A percentile compares a stretch with the other conserved stretches of the same genome.
Conservation (phyloP, 30 jellyfish, hydroid and myxozoan species). For the Cassiopea andromeda region DNA sequence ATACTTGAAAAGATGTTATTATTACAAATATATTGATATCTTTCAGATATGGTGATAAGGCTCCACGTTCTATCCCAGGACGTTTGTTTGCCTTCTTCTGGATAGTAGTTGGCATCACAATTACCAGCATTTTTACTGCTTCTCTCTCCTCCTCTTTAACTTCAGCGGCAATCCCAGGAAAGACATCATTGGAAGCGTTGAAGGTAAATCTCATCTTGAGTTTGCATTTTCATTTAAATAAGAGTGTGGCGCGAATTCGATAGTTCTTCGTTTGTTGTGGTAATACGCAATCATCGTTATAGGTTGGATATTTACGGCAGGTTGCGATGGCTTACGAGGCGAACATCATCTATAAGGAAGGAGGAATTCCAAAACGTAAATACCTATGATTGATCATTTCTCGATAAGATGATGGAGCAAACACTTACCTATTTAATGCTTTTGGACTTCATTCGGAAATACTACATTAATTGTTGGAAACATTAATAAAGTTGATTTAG, state of each 20-base stretch:
- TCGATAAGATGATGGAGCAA: background rate
- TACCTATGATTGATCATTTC: background rate
- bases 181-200: background rate
- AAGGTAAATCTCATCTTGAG: background rate
- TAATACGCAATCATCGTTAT: background rate
- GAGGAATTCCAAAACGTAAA: slow-evolving; percentile 20
- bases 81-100: slow-evolving; percentile 13
- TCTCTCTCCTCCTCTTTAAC: slow-evolving; percentile 12
- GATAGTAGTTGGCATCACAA: slow-evolving; percentile 1
- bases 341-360: slow-evolving; percentile 32
- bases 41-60: slow-evolving; percentile 13
- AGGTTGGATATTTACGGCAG: slow-evolving; percentile 17
- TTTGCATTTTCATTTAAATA: no score
- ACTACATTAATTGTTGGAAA: background rate
- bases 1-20: no score
- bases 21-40: background rate
- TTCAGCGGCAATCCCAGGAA: slow-evolving; percentile 4
- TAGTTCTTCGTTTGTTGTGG: background rate
- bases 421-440: background rate
- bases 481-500: background rate
- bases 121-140: slow-evolving; percentile 12
- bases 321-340: slow-evolving; percentile 22
- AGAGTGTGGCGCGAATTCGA: background rate
- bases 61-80: slow-evolving; percentile 24
- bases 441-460: background rate